A percentile compares a stretch with the other conserved stretches of the same genome.
Conservation (phyloP, 2,113 vertebrate genomes). For the Saccopteryx leptura region DNA sequence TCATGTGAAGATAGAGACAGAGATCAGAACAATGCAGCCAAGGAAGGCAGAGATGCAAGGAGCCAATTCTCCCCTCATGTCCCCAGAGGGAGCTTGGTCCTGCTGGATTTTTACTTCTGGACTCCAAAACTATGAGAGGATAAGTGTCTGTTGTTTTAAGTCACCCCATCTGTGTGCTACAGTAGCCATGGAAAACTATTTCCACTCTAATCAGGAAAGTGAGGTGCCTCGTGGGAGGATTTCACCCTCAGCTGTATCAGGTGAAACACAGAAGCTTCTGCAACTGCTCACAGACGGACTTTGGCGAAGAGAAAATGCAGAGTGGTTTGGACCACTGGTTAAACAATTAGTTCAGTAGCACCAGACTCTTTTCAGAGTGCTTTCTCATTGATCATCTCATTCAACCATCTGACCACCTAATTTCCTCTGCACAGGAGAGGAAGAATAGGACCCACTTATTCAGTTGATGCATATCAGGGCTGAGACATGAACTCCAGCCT, state of each 20-base stretch:
- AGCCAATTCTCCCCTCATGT: rapidly evolving
- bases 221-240: not conserved
- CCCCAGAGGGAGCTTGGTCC: rapidly evolving
- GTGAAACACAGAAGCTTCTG: not conserved
- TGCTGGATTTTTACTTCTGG: not conserved
- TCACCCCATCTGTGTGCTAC: not conserved
- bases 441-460: not conserved
- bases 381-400: not conserved
- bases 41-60: not conserved
- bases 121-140: not conserved
- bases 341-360: not conserved
- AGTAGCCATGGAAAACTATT: not conserved
- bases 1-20: not conserved
- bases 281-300: not conserved
- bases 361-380: not conserved
- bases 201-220: not conserved
- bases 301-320: not conserved
- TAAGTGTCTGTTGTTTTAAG: not conserved
- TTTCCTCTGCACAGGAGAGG: not conserved
- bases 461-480: not conserved
- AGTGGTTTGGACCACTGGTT: not conserved
- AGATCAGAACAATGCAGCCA: not conserved
- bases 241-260: not conserved
- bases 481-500: not conserved
- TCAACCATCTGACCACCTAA: not conserved